Conservation (phyloP, 2,113 vertebrate species). For the Pteruthius melanotis region DNA sequence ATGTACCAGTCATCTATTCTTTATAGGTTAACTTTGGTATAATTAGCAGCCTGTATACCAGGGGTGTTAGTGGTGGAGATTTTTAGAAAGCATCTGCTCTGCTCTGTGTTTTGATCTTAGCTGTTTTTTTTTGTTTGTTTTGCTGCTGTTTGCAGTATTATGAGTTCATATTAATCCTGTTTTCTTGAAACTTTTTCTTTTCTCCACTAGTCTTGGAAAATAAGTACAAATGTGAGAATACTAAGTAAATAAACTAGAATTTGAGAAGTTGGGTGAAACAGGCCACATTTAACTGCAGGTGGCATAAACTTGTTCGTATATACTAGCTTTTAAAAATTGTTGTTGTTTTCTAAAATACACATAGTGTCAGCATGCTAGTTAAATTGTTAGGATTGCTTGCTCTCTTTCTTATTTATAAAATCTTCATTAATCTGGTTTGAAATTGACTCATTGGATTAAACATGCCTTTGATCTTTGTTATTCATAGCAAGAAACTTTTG, state of each 20-base stretch:
- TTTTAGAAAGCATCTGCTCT: neutral
- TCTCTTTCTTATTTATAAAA: neutral
- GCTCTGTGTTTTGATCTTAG: neutral
- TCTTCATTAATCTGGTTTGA: neutral
- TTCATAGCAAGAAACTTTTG: neutral
- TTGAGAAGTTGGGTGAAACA: neutral
- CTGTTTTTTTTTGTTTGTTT: neutral
- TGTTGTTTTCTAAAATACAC: neutral
- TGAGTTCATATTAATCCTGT: neutral
- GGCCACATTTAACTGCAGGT: neutral
- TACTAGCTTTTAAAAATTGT: neutral
- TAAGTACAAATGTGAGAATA: neutral
- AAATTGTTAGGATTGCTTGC: neutral
- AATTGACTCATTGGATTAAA: neutral
- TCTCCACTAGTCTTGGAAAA: neutral
- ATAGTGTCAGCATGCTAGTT: neutral
- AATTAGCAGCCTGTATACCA: neutral
- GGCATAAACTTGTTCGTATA: neutral
- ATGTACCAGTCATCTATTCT: neutral
- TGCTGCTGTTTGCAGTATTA: neutral
- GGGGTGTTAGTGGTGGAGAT: neutral
- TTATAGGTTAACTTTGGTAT: neutral
- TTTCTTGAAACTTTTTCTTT: neutral
- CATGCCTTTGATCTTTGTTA: neutral
- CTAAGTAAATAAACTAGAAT: neutral